Percentiles rank a stretch among this genome's conserved stretches.
Evolutionary conservation across 1,140 invertebrate species (phyloP).

Genomic region (Maconellicoccus hirsutus): DNA sequence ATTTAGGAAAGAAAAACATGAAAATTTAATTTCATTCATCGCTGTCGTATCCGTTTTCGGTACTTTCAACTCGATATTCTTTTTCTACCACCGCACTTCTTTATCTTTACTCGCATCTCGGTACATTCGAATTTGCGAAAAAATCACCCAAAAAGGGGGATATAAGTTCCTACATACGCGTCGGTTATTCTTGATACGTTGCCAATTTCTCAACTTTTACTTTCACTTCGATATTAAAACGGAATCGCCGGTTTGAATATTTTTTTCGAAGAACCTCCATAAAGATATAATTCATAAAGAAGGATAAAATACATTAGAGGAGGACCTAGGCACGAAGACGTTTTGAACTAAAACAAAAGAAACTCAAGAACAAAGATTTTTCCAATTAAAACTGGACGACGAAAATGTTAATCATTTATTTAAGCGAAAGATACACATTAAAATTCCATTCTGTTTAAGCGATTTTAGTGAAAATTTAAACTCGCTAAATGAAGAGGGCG

Average conservation of each 20-base stretch:
- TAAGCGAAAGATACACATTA: slow-evolving; percentile 6
- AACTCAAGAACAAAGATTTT: background rate
- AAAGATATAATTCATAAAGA: background rate
- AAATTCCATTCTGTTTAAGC: slow-evolving; percentile 9
- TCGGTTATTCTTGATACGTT: background rate
- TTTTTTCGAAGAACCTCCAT: background rate
- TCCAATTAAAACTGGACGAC: background rate
- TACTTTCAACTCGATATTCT: too few relatives aligned
- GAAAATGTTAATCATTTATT: slow-evolving; percentile 5
- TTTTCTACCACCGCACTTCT: too few relatives aligned
- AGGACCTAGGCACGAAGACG: background rate
- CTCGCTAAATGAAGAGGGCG: slow-evolving; percentile 6
- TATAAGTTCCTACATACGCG: background rate
- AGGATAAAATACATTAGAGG: background rate
- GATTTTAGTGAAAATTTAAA: background rate
- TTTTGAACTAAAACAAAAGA: background rate
- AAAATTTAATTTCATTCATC: too few relatives aligned
- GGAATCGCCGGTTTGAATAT: too few relatives aligned
- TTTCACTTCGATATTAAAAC: background rate
- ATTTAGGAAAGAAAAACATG: too few relatives aligned
- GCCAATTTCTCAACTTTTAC: background rate
- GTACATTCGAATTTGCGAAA: background rate
- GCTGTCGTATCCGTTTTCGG: too few relatives aligned
- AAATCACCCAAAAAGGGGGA: background rate
- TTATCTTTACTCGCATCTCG: too few relatives aligned